Percentiles rank a stretch among this genome's conserved stretches.
Conservation (phyloP, 2,888 invertebrate genomes). For the Ormyrus rosae region DNA sequence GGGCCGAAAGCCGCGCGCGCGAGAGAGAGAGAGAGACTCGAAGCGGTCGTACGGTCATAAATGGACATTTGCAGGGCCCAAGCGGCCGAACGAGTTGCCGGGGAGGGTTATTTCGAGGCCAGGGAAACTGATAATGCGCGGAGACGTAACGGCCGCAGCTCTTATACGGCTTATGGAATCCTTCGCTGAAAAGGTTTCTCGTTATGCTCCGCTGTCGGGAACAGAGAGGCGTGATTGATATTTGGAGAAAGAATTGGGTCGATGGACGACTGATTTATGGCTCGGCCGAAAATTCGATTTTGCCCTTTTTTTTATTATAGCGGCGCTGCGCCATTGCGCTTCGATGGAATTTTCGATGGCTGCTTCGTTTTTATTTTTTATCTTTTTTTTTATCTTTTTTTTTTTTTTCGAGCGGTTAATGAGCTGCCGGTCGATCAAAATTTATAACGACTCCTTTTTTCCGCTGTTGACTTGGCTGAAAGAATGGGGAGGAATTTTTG, state of each 20-base stretch:
- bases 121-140: conserved; percentile 31
- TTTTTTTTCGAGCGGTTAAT: too few species aligned
- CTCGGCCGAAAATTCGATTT: neutral
- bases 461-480: too few species aligned
- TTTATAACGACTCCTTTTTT: too few species aligned
- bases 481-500: too few species aligned
- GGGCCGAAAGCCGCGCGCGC: conserved; percentile 3
- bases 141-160: neutral
- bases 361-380: too few species aligned
- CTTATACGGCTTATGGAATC: neutral
- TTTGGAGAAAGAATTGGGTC: neutral
- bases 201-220: neutral
- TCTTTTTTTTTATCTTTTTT: too few species aligned
- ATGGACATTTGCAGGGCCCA: neutral
- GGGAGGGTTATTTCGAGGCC: neutral
- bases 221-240: conserved; percentile 1
- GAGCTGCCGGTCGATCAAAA: too few species aligned
- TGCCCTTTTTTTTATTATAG: too few species aligned
- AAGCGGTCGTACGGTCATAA: conserved; percentile 1
- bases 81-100: neutral
- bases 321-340: too few species aligned
- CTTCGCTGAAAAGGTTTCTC: conserved; percentile 1
- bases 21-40: neutral
- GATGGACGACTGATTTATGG: neutral
- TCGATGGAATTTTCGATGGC: too few species aligned